Percentiles rank a stretch among this genome's conserved stretches.
Evolutionary conservation across 2,797 vertebrate species (phyloP).

Genomic region (Channa striata): DNA sequence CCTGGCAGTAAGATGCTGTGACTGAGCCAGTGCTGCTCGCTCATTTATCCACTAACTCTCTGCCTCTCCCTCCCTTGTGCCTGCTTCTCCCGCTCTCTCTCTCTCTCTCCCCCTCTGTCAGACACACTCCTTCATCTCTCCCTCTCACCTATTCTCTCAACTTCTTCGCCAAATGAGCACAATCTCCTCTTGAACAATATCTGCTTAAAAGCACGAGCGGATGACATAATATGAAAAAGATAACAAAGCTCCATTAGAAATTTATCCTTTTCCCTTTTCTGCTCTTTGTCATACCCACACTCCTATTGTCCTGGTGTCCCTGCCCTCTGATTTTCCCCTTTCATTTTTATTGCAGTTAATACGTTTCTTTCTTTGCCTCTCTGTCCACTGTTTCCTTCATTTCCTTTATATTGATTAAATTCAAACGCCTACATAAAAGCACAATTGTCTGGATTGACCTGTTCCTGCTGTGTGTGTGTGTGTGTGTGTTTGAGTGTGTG

Average conservation of each 20-base stretch:
- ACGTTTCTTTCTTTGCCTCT: not conserved
- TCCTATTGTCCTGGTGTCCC: not conserved
- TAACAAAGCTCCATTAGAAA: not conserved
- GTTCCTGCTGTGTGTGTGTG: slow-evolving; percentile 19
- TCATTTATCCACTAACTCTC: slow-evolving; percentile 67
- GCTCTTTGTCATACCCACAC: not conserved
- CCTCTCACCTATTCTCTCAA: slow-evolving; percentile 35
- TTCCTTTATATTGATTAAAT: slow-evolving; percentile 42
- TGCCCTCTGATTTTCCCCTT: not conserved
- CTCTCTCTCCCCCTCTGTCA: slow-evolving; percentile 7
- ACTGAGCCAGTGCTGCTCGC: slow-evolving; percentile 70
- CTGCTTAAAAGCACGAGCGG: slow-evolving; percentile 9
- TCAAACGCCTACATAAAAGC: slow-evolving; percentile 28
- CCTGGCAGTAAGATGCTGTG: slow-evolving; percentile 69
- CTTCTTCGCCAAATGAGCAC: slow-evolving; percentile 35
- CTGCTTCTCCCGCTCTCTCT: not conserved
- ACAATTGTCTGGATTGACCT: slow-evolving; percentile 47
- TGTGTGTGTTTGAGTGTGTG: not conserved
- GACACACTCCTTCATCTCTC: no score
- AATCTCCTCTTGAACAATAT: slow-evolving; percentile 11
- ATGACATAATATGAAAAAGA: not conserved
- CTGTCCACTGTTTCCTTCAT: not conserved
- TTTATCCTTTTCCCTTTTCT: slow-evolving; percentile 12
- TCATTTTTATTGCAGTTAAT: slow-evolving; percentile 4
- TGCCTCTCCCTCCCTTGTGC: slow-evolving; percentile 33